Evolutionary conservation across 2,113 vertebrate genomes (phyloP).

Genomic region (Spizaetus ornatus): DNA sequence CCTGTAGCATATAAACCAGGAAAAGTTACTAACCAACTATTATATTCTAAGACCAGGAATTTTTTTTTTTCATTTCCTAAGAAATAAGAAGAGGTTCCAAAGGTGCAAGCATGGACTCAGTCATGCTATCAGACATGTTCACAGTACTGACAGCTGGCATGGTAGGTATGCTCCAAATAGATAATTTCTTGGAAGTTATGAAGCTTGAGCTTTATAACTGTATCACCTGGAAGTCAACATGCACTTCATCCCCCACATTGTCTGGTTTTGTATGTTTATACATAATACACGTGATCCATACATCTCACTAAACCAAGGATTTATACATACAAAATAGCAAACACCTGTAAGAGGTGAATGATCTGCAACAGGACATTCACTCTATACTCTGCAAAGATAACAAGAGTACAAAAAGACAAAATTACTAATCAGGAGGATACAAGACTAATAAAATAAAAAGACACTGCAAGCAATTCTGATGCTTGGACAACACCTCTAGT

Average conservation of each 20-base stretch:
- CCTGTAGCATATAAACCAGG: neutral
- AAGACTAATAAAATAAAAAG: neutral
- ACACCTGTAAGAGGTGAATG: neutral
- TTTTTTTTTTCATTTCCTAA: neutral
- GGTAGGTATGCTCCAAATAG: neutral
- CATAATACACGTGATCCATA: accelerated
- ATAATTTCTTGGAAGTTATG: neutral
- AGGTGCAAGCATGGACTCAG: neutral
- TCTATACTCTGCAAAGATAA: neutral
- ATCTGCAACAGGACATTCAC: neutral
- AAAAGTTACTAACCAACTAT: neutral
- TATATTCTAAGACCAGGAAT: neutral
- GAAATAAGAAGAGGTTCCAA: neutral
- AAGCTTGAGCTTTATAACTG: neutral
- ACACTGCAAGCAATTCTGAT: neutral
- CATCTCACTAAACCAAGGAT: neutral
- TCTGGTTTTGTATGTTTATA: neutral
- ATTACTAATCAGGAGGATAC: neutral
- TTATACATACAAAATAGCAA: neutral
- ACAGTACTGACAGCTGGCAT: neutral
- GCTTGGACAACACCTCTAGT: neutral
- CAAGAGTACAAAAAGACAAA: neutral
- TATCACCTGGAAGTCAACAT: neutral
- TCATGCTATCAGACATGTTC: neutral
- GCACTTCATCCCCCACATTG: neutral